Evolutionary conservation across 2,113 vertebrate genomes (phyloP).

Genomic region (Eulemur macaco): DNA sequence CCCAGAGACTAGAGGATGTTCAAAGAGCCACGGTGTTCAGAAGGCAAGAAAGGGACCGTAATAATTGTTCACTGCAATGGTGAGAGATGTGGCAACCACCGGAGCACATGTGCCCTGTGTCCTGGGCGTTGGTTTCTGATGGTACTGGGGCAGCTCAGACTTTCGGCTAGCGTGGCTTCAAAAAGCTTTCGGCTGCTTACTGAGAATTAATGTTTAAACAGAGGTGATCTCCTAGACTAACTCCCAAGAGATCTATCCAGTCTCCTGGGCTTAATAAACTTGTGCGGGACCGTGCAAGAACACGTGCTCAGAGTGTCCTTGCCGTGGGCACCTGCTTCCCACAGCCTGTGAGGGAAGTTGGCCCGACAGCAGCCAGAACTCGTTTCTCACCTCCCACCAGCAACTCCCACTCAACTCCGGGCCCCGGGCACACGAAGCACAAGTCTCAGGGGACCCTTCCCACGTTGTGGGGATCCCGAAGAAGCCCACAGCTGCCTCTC

Average conservation of each 20-base stretch:
- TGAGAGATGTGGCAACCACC: fast-evolving
- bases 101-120: fast-evolving
- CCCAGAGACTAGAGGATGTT: neutral
- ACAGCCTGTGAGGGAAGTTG: neutral
- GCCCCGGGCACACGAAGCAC: constrained; percentile 53
- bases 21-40: neutral
- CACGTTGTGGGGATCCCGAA: neutral
- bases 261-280: neutral
- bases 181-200: neutral
- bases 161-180: neutral
- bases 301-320: neutral
- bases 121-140: neutral
- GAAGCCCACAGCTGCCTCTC: neutral
- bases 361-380: neutral
- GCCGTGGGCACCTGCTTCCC: neutral
- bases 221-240: neutral
- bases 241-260: neutral
- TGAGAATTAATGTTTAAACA: neutral
- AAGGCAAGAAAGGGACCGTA: fast-evolving
- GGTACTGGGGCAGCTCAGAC: fast-evolving
- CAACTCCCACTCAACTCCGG: neutral
- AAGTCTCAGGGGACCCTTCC: constrained; percentile 54
- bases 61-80: neutral
- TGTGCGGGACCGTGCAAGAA: fast-evolving
- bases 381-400: constrained; percentile 61